Evolutionary conservation across 2,797 vertebrate genomes (phyloP).

Genomic region (Pogonophryne albipinna): DNA sequence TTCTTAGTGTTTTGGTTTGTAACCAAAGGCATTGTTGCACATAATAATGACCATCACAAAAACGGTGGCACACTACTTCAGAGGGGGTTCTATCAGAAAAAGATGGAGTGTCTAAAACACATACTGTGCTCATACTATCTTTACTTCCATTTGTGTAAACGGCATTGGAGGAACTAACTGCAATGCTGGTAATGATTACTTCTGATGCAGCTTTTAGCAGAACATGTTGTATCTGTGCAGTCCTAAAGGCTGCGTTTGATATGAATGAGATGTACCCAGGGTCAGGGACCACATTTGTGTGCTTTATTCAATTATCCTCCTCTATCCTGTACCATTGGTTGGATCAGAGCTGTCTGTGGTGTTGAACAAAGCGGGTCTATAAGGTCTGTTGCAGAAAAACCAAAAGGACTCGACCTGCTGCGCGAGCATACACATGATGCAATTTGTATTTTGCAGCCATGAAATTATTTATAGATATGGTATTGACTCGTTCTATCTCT

Average conservation of each 20-base stretch:
- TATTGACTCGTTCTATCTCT: slow-evolving; percentile 22
- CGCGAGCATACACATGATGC: slow-evolving; percentile 30
- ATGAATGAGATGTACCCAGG: neutral
- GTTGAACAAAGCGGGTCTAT: slow-evolving; percentile 38
- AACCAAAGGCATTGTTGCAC: neutral
- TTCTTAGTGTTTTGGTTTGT: neutral
- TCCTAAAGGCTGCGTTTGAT: neutral
- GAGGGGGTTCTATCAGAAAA: neutral
- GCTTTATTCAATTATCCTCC: slow-evolving; percentile 11
- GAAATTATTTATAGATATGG: slow-evolving; percentile 54
- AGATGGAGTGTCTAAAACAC: too few species aligned
- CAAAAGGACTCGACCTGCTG: slow-evolving; percentile 24
- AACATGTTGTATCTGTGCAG: neutral
- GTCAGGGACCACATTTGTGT: slow-evolving; percentile 9
- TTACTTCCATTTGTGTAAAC: slow-evolving; percentile 1
- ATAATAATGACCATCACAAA: neutral
- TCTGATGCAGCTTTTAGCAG: slow-evolving; percentile 15
- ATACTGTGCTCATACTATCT: neutral
- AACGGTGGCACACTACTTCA: neutral
- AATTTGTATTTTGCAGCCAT: slow-evolving; percentile 40
- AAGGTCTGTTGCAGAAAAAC: slow-evolving; percentile 23
- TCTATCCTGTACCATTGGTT: neutral
- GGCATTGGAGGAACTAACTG: neutral
- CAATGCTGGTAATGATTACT: neutral
- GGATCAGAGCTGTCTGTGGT: slow-evolving; percentile 50